These are phyloP conservation scores for Cepphus grylle DNA, from an alignment of 2,113 vertebrate species.

Conservation along the genomic window DNA sequence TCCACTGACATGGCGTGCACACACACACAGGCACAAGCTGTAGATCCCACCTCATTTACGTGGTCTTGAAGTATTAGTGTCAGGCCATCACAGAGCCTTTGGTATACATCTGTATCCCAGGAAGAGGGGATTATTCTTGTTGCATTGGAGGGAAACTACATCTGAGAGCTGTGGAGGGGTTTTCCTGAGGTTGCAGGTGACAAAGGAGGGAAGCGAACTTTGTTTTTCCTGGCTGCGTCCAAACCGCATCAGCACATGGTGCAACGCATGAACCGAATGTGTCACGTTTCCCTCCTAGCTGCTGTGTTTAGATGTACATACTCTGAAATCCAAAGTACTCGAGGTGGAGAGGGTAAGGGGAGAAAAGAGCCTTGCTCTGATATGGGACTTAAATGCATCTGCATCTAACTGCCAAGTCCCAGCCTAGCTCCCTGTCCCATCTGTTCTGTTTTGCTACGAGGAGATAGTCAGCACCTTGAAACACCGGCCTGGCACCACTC, in stretches of 20 bases:
- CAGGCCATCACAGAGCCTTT: not conserved
- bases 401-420: not conserved
- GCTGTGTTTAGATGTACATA: not conserved
- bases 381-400: not conserved
- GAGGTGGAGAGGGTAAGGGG: not conserved
- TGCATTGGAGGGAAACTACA: not conserved
- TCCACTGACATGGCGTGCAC: too few relatives aligned
- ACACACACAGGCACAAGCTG: not conserved
- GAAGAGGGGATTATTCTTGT: not conserved
- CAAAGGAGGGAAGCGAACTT: not conserved
- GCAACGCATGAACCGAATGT: not conserved
- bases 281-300: not conserved
- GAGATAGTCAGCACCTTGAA: slow-evolving; percentile 55
- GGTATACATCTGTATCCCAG: not conserved
- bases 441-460: slow-evolving; percentile 7
- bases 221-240: not conserved
- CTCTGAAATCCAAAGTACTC: not conserved
- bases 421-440: not conserved
- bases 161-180: not conserved
- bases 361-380: not conserved
- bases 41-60: not conserved
- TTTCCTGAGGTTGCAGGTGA: not conserved
- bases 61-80: not conserved
- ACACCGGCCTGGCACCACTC: slow-evolving; percentile 24
- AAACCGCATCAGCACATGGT: not conserved